A percentile compares a stretch with the other conserved stretches of the same genome.
phyloP scores from a whole-genome alignment of 2,113 vertebrate species.

The Shinisaurus crocodilurus region DNA sequence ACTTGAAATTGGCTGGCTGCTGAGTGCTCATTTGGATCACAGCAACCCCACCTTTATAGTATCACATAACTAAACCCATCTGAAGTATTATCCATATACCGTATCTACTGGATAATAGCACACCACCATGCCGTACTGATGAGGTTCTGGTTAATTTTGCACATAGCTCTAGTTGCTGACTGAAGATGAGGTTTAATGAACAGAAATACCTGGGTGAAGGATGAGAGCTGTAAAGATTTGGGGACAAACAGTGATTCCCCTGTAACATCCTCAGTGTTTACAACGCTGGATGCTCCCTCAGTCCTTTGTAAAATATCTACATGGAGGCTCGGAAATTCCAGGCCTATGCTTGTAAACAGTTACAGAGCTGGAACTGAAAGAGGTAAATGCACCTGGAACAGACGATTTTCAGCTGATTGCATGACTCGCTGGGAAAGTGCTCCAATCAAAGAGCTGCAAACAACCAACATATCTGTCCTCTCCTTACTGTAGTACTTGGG shows the following conservation, averaged over 20 bases:
- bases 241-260: not conserved
- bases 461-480: not conserved
- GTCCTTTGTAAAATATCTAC: not conserved
- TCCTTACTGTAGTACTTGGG: not conserved
- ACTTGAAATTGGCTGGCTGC: not conserved
- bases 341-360: not conserved
- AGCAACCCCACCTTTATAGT: no score
- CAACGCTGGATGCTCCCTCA: not conserved
- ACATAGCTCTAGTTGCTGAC: not conserved
- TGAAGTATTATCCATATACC: not conserved
- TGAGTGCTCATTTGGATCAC: no score
- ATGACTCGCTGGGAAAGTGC: not conserved
- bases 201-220: not conserved
- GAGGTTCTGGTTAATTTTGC: not conserved
- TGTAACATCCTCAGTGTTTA: not conserved
- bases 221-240: not conserved
- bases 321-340: not conserved
- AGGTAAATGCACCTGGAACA: not conserved
- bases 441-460: conserved; percentile 23
- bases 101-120: not conserved
- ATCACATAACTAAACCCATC: not conserved
- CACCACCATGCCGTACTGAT: not conserved
- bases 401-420: not conserved
- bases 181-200: not conserved
- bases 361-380: not conserved